phyloP scores from a whole-genome alignment of 2,888 invertebrate species.

The Apocheima hispidaria region DNA sequence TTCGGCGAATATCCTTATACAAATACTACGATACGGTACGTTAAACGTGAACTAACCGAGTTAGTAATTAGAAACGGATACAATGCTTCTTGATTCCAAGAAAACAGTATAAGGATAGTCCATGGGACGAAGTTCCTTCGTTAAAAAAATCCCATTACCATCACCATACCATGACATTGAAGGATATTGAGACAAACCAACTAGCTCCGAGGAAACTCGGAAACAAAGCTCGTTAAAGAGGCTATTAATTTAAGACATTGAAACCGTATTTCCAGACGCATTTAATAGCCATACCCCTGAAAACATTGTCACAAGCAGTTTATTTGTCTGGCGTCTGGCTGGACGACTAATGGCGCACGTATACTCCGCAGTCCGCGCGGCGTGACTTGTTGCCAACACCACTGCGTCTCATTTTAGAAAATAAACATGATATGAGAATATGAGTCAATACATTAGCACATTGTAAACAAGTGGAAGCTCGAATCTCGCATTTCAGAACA shows the following conservation, averaged over 20 bases:
- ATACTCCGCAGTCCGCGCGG: not conserved
- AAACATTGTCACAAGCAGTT: conserved; percentile 36
- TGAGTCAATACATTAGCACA: conserved; percentile 6
- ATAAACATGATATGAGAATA: conserved; percentile 10
- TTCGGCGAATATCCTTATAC: too few relatives aligned
- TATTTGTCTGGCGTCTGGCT: conserved; percentile 43
- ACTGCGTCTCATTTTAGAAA: conserved; percentile 17
- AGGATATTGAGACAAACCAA: not conserved
- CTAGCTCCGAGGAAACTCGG: not conserved
- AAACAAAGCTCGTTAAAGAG: conserved; percentile 8
- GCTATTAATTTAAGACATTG: conserved; percentile 16
- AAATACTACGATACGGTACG: too few relatives aligned
- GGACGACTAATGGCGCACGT: conserved; percentile 28
- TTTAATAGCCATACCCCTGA: conserved; percentile 34
- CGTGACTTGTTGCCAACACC: conserved; percentile 31
- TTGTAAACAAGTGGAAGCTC: not conserved
- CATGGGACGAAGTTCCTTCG: too few relatives aligned
- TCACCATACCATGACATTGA: not conserved
- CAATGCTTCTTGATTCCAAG: not conserved
- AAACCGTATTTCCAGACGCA: conserved; percentile 26
- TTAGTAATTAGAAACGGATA: not conserved
- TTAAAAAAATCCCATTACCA: too few relatives aligned
- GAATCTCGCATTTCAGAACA: not conserved
- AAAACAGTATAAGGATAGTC: not conserved
- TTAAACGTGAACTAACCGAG: not conserved